Conservation (phyloP, 2,797 vertebrate genomes). For the Eurystomus glaucurus region DNA sequence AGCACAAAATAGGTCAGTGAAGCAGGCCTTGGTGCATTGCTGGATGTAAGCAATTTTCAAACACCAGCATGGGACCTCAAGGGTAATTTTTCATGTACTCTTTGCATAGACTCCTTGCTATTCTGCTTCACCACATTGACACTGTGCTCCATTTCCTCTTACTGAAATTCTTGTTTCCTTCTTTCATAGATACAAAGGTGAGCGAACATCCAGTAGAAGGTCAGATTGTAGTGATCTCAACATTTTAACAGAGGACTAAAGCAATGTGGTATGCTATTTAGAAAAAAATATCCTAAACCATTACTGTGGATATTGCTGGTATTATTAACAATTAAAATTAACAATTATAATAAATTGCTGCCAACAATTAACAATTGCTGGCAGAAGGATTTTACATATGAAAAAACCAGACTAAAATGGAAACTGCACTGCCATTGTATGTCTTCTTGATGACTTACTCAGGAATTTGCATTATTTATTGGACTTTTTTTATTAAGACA, state of each 20-base stretch:
- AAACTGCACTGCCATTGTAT: not conserved
- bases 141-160: not conserved
- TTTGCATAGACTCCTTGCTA: not conserved
- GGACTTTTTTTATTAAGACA: not conserved
- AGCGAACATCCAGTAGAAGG: not conserved
- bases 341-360: too few species aligned
- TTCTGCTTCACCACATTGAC: not conserved
- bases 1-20: not conserved
- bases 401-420: not conserved
- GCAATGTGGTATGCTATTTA: rapidly evolving
- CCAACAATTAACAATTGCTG: too few species aligned
- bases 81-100: not conserved
- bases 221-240: not conserved
- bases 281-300: rapidly evolving
- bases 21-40: not conserved
- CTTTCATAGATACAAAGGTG: not conserved
- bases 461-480: not conserved
- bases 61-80: not conserved
- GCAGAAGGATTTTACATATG: not conserved
- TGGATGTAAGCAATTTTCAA: not conserved
- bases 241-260: not conserved
- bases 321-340: not conserved
- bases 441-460: not conserved
- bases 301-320: not conserved
- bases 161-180: not conserved